These are phyloP conservation scores for Calameuta filiformis DNA, from an alignment of 2,888 invertebrate species.

Conservation along the genomic window DNA sequence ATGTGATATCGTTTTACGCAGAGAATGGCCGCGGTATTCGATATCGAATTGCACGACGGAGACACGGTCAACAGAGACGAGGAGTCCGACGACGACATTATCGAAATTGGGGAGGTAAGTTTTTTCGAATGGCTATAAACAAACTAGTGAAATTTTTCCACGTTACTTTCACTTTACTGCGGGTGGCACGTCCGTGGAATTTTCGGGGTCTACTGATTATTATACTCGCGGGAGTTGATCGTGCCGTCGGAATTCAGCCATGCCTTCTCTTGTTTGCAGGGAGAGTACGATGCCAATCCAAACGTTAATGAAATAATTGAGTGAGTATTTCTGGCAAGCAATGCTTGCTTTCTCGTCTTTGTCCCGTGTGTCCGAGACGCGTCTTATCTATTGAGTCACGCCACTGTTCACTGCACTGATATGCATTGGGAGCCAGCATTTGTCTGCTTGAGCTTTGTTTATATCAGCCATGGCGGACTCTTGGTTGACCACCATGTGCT, in stretches of 20 bases:
- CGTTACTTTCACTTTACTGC: conserved; percentile 7
- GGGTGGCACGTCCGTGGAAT: background rate
- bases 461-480: background rate
- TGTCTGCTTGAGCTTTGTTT: background rate
- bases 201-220: background rate
- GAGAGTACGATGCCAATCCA: conserved; percentile 83
- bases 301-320: conserved; percentile 81
- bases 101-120: conserved; percentile 88
- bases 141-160: conserved; percentile 13
- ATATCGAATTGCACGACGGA: conserved; percentile 85
- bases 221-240: background rate
- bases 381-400: background rate
- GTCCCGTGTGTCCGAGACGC: background rate
- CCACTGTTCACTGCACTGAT: background rate
- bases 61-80: conserved; percentile 77
- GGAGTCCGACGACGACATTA: conserved; percentile 89
- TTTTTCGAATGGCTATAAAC: background rate
- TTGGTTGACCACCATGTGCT: background rate
- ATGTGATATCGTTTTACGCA: conserved; percentile 16
- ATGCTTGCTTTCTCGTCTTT: background rate
- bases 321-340: conserved; percentile 71
- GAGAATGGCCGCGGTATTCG: conserved; percentile 88
- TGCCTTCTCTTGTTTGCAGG: conserved; percentile 68
- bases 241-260: background rate
- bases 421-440: background rate